Base-by-base conservation (phyloP, 2,113 vertebrate species). In the Monarcha castaneiventris region DNA sequence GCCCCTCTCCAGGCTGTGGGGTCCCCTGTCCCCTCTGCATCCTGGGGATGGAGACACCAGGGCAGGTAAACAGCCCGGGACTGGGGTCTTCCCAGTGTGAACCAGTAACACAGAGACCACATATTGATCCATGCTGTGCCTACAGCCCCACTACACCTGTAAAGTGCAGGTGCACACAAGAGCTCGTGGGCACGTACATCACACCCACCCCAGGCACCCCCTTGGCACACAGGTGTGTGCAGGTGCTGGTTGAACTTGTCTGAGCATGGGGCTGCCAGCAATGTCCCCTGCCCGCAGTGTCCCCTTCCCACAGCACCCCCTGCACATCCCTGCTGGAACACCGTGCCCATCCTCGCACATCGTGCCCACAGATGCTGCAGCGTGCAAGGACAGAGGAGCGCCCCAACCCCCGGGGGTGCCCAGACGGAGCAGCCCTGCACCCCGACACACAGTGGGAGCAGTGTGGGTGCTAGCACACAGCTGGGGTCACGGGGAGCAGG, bases 101-200 rank as follows among this genome's bases (percentile, higher is more conserved):
- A 30, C 52, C 87, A 85, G 77, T 37, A 73, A 41, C 14, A 13
- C 0, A n/a, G 51, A 75, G 15, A 16, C 16, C 51, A 11, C 0
- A 5, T 1, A 54, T 0, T 1, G n/a, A 15, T 3, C 25, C 66
- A 13, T 0, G 2, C 51, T 0, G 37, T 13, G 51, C 55, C 63
- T 4, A 8, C 44, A 9, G 10, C 7, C 30, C 46, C 10, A 3
- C 13, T 3, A 9, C 13, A 90, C 41, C 43, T 5, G 11, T 0
- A 26, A 5, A 64, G 30, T 1, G 11, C 22, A 1, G 3, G 33
- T 19, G 46, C 26, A 0, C 3, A 46, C 55, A 16, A 7, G 12
- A 48, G 37, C 35, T 7, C 8, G 0, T 1, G 16, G 14, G 35
- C 33, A 27, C 0, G 1, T 1, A 4, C 59, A 52, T 14, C 72